A percentile compares a stretch with the other conserved stretches of the same genome.
These are phyloP conservation scores for Actinemys pallida DNA, from an alignment of 2,113 vertebrate species.

Conservation along the genomic window DNA sequence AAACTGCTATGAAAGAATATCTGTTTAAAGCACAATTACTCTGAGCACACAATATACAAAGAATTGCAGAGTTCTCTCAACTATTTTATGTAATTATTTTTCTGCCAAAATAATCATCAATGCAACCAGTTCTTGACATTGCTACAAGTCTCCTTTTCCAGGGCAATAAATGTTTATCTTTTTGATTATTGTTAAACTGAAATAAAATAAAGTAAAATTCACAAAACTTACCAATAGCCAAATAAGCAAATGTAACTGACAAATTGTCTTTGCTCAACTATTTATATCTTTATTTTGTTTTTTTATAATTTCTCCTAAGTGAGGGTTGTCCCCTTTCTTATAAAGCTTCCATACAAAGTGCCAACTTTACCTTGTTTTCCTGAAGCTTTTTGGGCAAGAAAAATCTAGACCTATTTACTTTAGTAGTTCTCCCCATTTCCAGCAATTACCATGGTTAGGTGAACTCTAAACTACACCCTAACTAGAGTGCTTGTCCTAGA, in stretches of 20 bases:
- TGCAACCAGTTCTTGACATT: neutral
- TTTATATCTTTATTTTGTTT: neutral
- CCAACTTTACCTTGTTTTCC: neutral
- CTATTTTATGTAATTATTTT: neutral
- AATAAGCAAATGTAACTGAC: neutral
- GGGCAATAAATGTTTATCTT: neutral
- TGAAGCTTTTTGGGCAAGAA: neutral
- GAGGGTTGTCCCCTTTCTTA: neutral
- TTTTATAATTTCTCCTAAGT: neutral
- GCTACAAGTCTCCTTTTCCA: neutral
- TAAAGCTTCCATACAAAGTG: conserved; percentile 19
- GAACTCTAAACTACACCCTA: neutral
- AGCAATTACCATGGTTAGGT: neutral
- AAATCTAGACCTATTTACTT: neutral
- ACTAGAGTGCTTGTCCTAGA: neutral
- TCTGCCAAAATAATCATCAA: neutral
- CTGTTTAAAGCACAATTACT: neutral
- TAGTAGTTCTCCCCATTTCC: neutral
- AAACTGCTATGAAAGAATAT: neutral
- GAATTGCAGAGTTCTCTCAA: neutral
- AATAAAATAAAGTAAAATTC: neutral
- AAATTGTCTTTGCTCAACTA: neutral
- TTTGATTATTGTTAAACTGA: neutral
- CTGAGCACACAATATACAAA: neutral
- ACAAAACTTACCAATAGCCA: neutral